A percentile compares a stretch with the other conserved stretches of the same genome.
Evolutionary conservation across 2,113 vertebrate genomes (phyloP).

Genomic region (Oncorhynchus tshawytscha): DNA sequence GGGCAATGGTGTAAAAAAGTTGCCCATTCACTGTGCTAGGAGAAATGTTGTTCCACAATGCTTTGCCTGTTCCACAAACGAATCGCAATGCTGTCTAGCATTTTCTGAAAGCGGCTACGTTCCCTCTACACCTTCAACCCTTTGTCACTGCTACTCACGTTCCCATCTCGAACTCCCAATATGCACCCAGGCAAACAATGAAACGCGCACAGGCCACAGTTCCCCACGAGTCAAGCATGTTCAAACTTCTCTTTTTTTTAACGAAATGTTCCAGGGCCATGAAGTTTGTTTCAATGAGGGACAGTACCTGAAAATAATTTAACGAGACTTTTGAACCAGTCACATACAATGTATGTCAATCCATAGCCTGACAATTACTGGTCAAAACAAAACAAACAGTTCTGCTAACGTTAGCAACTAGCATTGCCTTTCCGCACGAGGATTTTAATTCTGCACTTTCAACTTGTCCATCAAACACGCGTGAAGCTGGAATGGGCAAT

Average conservation of each 20-base stretch:
- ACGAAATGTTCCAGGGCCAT: not conserved
- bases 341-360: not conserved
- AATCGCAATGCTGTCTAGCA: slow-evolving; percentile 63
- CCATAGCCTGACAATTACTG: not conserved
- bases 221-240: slow-evolving; percentile 68
- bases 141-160: slow-evolving; percentile 62
- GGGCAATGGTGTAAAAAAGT: slow-evolving; percentile 6
- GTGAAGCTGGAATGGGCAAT: not conserved
- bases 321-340: not conserved
- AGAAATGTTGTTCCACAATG: slow-evolving; percentile 55
- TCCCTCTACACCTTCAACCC: slow-evolving; percentile 68
- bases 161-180: slow-evolving; percentile 69
- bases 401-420: not conserved
- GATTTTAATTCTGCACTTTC: not conserved
- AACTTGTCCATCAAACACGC: not conserved
- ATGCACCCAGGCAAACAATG: slow-evolving; percentile 54
- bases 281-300: not conserved
- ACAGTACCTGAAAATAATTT: not conserved
- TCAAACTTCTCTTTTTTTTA: slow-evolving; percentile 23
- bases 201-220: slow-evolving; percentile 57
- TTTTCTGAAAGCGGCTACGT: slow-evolving; percentile 70
- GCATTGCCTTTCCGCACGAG: not conserved
- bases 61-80: slow-evolving; percentile 56
- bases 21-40: slow-evolving; percentile 49
- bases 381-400: not conserved